Base-by-base conservation (phyloP, 2,888 invertebrate genomes). In the Byasa hedistus region DNA sequence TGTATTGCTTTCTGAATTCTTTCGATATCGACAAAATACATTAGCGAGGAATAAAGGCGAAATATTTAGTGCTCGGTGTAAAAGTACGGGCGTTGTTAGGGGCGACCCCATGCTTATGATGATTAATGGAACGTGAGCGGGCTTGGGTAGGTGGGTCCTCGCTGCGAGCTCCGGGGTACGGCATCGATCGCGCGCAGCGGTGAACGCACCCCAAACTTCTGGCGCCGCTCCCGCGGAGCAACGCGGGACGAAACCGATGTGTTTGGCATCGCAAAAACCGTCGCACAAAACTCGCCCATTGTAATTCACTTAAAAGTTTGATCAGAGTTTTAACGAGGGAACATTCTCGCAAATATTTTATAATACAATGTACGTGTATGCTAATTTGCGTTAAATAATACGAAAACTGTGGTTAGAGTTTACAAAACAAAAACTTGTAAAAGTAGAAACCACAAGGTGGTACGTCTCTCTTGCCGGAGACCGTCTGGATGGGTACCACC, bases 131-230 rank as follows among this genome's bases (percentile, higher is more conserved):
- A 67, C 58, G 55, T 59, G 57, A 64, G 64, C 67, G 48, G 44
- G 67, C 55, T 54, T 32, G 52, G 22, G 56, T 51, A 60, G 57
- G 52, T 52, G 57, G 54, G 67, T 39, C 75, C 76, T 79, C 80
- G 78, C 81, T 78, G 81, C 78, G 83, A 80, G 84, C 83, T 77
- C 77, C 82, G 79, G 65, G 68, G 69, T 55, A 62, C 64, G 68
- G 84, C 83, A 90, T 89, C 90, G 91, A 91, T 91, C 89, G 89
- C 81, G 83, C 86, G 83, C 27, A 27, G 27, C 86, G 86, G 85
- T 84, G 85, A 87, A 83, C 88, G 86, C 86, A 84, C 89, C 89
- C 89, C 84, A 82, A 86, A 84, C 83, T 81, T 79, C 74, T 75
- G 80, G 77, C 79, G 79, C 81, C 84, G 80, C 84, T 76, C 82